Evolutionary conservation across 1,140 invertebrate genomes (phyloP), one percentile per base, ranked within the genome.

Genomic region (Drosophila asahinai): DNA sequence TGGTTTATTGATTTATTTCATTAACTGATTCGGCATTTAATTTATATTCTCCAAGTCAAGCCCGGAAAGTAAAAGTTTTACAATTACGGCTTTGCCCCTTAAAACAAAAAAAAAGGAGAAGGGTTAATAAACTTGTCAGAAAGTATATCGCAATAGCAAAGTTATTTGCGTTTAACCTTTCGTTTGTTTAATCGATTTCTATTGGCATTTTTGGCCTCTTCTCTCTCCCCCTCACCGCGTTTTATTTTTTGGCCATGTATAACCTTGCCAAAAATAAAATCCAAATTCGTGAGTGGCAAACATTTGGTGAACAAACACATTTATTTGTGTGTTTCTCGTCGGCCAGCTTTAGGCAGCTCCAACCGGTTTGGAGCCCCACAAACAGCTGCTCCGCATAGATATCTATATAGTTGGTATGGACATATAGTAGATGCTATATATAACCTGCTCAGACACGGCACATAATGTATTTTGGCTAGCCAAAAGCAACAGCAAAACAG

Each of bases 141-240:
- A 60, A 52, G 27, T 49, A 55, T 76, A 57, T 49, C 60, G 47
- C 55, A 54, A 63, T 48, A 51, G 14, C 52, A 25, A 58, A 38
- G 52, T 36, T 62, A 72, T 57, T 79, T 81, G 59, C 61, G 49
- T 75, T 89, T 89, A 84, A 90, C 86, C 84, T 89, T 89, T 90
- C 81, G 77, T 58, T 89, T 90, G 86, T 89, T 89, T 90, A 89
- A 89, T 89, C 84, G 84, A 89, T 89, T 90, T 79, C 55, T 58
- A 52, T 71, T 71, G 40, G 63, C 48, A 40, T 58, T 30, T 57
- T 58, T 17, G 54, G 43, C 36, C 30, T 45, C 14, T 55, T 40
- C 36, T 55, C 52, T 54, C 42, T 22, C 67, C 15, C 22, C 17
- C 38, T 30, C 27, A 5, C 5, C 27, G 27, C 11, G 27, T 15